Evolutionary conservation across 1,140 invertebrate species (phyloP).

Genomic region (Aradophagus sp.): DNA sequence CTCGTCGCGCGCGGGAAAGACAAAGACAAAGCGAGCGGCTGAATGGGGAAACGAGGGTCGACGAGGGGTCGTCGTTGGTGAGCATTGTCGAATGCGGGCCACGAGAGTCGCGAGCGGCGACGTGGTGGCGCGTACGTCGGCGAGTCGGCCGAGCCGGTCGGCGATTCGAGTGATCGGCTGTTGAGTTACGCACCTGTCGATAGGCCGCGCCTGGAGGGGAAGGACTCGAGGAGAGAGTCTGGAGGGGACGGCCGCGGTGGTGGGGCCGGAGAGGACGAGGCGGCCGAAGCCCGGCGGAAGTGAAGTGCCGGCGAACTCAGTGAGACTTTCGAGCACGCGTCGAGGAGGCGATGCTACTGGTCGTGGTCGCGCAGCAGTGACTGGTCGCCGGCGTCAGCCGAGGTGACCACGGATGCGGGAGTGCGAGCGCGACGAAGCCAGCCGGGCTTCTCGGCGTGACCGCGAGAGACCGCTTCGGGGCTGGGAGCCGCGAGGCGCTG

Average conservation of each 20-base stretch:
- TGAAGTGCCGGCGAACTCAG: slow-evolving; percentile 51
- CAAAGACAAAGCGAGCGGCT: too few species aligned
- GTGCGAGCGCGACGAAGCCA: slow-evolving; percentile 61
- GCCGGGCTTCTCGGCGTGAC: slow-evolving; percentile 51
- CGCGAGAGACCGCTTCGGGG: slow-evolving; percentile 59
- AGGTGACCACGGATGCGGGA: slow-evolving; percentile 62
- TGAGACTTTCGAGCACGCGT: slow-evolving; percentile 56
- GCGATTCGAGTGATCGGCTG: too few species aligned
- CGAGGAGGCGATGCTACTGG: slow-evolving; percentile 52
- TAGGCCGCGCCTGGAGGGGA: slow-evolving; percentile 42
- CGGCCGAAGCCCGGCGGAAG: slow-evolving; percentile 40
- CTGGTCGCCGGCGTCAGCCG: slow-evolving; percentile 37
- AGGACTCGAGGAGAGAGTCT: slow-evolving; percentile 32
- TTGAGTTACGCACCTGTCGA: slow-evolving; percentile 62
- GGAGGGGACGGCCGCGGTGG: slow-evolving; percentile 38
- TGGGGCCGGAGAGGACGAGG: slow-evolving; percentile 38
- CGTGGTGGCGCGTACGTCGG: too few species aligned
- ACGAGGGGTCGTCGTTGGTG: too few species aligned
- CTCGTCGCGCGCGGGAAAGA: too few species aligned
- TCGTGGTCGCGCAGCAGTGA: slow-evolving; percentile 44
- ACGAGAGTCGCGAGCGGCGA: too few species aligned
- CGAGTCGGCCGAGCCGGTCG: too few species aligned
- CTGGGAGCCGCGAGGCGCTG: slow-evolving; percentile 57
- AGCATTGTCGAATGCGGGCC: too few species aligned
- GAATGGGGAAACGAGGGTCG: too few species aligned